A percentile compares a stretch with the other conserved stretches of the same genome.
phyloP scores from a whole-genome alignment of 1,140 invertebrate genomes.

The Ceratina calcarata region DNA sequence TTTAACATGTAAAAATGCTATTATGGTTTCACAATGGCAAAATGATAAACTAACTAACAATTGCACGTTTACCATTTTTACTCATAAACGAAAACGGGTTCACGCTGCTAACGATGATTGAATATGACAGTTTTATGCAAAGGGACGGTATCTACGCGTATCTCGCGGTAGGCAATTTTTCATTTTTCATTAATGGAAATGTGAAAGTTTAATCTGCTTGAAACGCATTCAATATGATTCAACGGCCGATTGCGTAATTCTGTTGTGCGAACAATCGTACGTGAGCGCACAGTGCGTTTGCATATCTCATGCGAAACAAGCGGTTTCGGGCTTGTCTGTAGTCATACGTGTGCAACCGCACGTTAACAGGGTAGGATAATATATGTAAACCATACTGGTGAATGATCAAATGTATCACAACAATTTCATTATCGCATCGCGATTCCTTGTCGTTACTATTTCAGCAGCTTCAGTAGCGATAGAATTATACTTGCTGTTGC shows the following conservation, averaged over 20 bases:
- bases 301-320: slow-evolving; percentile 28
- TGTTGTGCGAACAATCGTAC: slow-evolving; percentile 28
- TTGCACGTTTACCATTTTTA: too few species aligned
- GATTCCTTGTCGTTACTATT: background rate
- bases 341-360: background rate
- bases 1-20: too few species aligned
- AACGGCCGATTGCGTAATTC: slow-evolving; percentile 32
- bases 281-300: slow-evolving; percentile 2
- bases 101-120: background rate
- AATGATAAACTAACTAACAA: too few species aligned
- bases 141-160: too few species aligned
- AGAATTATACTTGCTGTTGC: too few species aligned
- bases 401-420: slow-evolving; percentile 5
- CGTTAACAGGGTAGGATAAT: slow-evolving; percentile 12
- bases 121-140: background rate
- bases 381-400: background rate
- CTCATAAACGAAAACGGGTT: too few species aligned
- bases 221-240: slow-evolving; percentile 31
- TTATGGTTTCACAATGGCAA: too few species aligned
- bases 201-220: slow-evolving; percentile 36
- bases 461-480: too few species aligned
- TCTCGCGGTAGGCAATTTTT: background rate
- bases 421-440: background rate
- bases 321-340: background rate
- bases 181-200: slow-evolving; percentile 22